A percentile compares a stretch with the other conserved stretches of the same genome.
Conservation (phyloP, 2,888 invertebrate genomes). For the Ellobium chinense region DNA sequence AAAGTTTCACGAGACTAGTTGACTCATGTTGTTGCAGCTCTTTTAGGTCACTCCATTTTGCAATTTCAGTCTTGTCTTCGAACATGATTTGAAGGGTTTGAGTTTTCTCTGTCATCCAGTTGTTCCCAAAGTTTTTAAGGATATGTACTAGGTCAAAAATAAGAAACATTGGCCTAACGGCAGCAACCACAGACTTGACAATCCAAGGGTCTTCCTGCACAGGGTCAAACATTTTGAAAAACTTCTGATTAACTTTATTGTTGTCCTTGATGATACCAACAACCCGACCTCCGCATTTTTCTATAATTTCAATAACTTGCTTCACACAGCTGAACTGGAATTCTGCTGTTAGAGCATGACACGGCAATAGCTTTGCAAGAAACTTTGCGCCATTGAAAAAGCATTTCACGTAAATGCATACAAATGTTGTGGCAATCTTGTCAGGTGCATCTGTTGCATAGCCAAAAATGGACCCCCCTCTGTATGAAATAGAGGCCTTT, state of each 20-base stretch:
- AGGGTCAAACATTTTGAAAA: not conserved
- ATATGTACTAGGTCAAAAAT: not conserved
- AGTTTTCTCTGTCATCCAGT: constrained; percentile 7
- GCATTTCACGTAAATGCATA: not conserved
- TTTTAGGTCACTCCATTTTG: not conserved
- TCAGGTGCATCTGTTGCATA: not conserved
- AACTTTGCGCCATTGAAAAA: not conserved
- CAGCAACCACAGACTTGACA: not conserved
- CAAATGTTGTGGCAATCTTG: not conserved
- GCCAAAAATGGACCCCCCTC: not conserved
- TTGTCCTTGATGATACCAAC: not conserved
- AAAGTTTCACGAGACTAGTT: not conserved
- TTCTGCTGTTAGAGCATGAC: not conserved
- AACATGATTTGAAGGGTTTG: not conserved
- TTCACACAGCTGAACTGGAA: not conserved
- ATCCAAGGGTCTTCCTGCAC: not conserved
- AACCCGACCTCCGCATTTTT: not conserved
- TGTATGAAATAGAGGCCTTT: not conserved
- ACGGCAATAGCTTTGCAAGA: not conserved
- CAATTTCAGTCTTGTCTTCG: not conserved
- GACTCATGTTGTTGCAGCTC: not conserved
- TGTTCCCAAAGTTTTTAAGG: constrained; percentile 10
- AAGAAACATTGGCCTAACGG: not conserved
- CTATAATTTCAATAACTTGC: not conserved
- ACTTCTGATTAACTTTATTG: not conserved